These are phyloP conservation scores for Catocala sponsa DNA, from an alignment of 2,888 invertebrate genomes.

Conservation along the genomic window DNA sequence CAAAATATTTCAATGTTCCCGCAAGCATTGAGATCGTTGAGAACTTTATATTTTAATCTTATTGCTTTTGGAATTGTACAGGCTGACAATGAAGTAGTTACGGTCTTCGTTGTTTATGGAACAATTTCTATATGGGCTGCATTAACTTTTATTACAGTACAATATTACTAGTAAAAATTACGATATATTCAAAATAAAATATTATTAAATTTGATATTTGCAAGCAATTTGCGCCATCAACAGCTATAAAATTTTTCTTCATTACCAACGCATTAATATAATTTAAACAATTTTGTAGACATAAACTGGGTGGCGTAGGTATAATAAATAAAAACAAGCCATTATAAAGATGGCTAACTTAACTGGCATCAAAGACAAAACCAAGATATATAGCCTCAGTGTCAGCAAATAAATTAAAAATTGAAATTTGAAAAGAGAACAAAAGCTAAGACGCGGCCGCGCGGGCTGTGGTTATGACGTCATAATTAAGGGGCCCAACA, in stretches of 20 bases:
- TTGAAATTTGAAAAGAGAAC: slow-evolving; percentile 68
- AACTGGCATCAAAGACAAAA: slow-evolving; percentile 65
- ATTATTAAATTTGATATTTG: too few species aligned
- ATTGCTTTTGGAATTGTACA: slow-evolving; percentile 38
- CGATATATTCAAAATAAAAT: too few species aligned
- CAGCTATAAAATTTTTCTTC: not conserved
- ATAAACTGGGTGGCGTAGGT: slow-evolving; percentile 53
- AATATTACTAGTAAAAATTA: not conserved
- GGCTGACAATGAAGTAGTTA: slow-evolving; percentile 48
- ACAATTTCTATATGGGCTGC: slow-evolving; percentile 21
- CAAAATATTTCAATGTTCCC: slow-evolving; percentile 69
- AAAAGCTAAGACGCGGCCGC: slow-evolving; percentile 51
- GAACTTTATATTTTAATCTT: slow-evolving; percentile 71
- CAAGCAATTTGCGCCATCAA: too few species aligned
- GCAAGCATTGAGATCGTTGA: slow-evolving; percentile 59
- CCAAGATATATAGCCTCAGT: slow-evolving; percentile 67
- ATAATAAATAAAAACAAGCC: slow-evolving; percentile 44
- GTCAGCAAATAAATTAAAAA: slow-evolving; percentile 75
- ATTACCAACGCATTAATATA: slow-evolving; percentile 14
- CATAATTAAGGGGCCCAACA: slow-evolving; percentile 78
- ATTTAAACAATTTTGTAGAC: slow-evolving; percentile 26
- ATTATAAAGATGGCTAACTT: slow-evolving; percentile 52
- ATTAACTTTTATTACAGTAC: not conserved
- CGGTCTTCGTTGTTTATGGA: slow-evolving; percentile 28
- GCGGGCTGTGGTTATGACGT: slow-evolving; percentile 73